Evolutionary conservation across 1,140 invertebrate species (phyloP).

Genomic region (Rhagoletis zephyria): DNA sequence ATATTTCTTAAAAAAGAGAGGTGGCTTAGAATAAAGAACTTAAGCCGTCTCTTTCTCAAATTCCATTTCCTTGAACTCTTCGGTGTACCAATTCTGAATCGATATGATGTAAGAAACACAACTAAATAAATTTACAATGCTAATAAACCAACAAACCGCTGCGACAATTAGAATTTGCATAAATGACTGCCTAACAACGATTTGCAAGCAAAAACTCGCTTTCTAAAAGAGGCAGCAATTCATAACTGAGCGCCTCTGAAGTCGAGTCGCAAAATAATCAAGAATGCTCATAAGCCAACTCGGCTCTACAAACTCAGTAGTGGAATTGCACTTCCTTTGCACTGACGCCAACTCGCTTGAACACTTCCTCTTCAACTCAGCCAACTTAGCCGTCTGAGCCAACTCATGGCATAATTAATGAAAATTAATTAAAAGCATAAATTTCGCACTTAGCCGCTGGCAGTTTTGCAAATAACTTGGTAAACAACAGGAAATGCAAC

Average conservation of each 20-base stretch:
- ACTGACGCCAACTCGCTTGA: neutral
- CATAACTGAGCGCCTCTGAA: neutral
- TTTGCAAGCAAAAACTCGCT: neutral
- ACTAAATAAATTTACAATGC: neutral
- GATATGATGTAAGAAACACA: too few relatives aligned
- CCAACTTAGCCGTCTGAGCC: neutral
- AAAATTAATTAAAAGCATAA: conserved; percentile 53
- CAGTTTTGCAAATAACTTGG: conserved; percentile 25
- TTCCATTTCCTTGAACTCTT: too few relatives aligned
- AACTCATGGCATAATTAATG: conserved; percentile 49
- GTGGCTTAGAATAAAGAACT: too few relatives aligned
- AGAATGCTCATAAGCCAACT: neutral
- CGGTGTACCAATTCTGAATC: too few relatives aligned
- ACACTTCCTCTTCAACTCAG: conserved; percentile 16
- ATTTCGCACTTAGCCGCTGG: conserved; percentile 45
- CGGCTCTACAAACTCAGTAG: neutral
- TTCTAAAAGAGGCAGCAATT: neutral
- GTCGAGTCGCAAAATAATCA: neutral
- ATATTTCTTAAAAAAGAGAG: too few relatives aligned
- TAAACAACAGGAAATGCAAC: conserved; percentile 49
- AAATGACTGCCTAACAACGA: neutral
- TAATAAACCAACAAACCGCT: conserved; percentile 5
- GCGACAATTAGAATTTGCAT: conserved; percentile 2
- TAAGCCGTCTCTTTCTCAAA: too few relatives aligned
- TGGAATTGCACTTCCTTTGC: neutral